Percentiles rank a stretch among this genome's conserved stretches.
Conservation (phyloP, 2,797 vertebrate genomes). For the Clarias pachynema region DNA sequence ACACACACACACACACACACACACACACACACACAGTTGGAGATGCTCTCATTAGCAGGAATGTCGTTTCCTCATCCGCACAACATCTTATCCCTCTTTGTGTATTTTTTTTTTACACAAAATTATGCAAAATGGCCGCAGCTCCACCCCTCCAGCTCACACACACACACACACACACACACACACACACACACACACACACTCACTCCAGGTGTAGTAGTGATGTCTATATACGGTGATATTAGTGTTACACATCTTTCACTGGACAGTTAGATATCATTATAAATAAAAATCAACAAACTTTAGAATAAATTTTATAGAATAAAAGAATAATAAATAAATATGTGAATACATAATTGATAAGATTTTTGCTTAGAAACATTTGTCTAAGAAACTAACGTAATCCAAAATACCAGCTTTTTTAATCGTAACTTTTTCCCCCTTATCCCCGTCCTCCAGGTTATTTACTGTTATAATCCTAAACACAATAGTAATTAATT, state of each 20-base stretch:
- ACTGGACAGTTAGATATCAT: not conserved
- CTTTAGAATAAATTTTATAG: not conserved
- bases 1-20: conserved; percentile 28
- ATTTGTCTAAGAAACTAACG: not conserved
- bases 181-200: not conserved
- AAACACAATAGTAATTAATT: not conserved
- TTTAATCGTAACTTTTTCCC: not conserved
- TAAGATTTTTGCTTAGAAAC: not conserved
- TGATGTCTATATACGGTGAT: not conserved
- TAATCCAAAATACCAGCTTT: not conserved
- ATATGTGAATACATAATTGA: no score
- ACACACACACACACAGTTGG: conserved; percentile 8
- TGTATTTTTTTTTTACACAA: not conserved
- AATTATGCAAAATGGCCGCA: not conserved
- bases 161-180: conserved; percentile 26
- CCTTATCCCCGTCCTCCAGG: not conserved
- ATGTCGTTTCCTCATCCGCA: not conserved
- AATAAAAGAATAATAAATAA: not conserved
- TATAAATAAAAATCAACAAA: not conserved
- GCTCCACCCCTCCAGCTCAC: not conserved
- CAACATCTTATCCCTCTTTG: not conserved
- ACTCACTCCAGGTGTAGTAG: not conserved
- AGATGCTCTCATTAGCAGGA: conserved; percentile 4
- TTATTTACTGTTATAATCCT: not conserved
- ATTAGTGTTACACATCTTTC: not conserved